phyloP scores from a whole-genome alignment of 2,113 vertebrate species.

The Hippocampus abdominalis region DNA sequence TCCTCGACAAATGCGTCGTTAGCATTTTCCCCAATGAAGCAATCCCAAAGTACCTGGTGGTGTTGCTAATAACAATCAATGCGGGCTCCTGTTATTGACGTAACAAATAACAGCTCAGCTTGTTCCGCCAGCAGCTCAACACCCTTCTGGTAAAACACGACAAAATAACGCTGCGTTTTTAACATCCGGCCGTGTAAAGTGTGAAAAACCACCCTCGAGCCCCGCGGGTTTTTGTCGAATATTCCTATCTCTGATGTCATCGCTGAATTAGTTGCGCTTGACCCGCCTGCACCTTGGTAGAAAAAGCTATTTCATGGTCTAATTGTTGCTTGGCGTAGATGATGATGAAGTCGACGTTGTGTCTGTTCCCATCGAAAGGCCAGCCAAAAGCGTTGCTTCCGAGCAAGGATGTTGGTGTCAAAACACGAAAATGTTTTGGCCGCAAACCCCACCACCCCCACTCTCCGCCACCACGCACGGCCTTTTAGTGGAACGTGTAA shows the following conservation, averaged over 20 bases:
- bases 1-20: neutral
- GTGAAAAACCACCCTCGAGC: neutral
- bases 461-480: neutral
- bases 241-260: conserved; percentile 34
- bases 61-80: conserved; percentile 32
- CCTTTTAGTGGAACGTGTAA: conserved; percentile 58
- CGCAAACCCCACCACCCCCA: conserved; percentile 21
- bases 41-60: conserved; percentile 9
- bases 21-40: conserved; percentile 12
- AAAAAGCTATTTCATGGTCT: conserved; percentile 52
- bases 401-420: conserved; percentile 53
- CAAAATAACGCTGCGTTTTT: conserved; percentile 4
- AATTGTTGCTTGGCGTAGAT: conserved; percentile 35
- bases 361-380: conserved; percentile 40
- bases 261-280: conserved; percentile 34
- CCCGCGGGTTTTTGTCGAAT: conserved; percentile 18
- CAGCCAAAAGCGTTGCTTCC: conserved; percentile 31
- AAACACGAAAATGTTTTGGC: conserved; percentile 61
- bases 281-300: conserved; percentile 31
- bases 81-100: conserved; percentile 9
- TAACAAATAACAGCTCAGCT: conserved; percentile 22
- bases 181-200: neutral
- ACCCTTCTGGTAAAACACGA: conserved; percentile 16
- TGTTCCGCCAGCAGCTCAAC: conserved; percentile 1
- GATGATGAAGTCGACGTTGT: conserved; percentile 9